Evolutionary conservation across 2,797 vertebrate genomes (phyloP).

Genomic region (Peromyscus melanophrys): DNA sequence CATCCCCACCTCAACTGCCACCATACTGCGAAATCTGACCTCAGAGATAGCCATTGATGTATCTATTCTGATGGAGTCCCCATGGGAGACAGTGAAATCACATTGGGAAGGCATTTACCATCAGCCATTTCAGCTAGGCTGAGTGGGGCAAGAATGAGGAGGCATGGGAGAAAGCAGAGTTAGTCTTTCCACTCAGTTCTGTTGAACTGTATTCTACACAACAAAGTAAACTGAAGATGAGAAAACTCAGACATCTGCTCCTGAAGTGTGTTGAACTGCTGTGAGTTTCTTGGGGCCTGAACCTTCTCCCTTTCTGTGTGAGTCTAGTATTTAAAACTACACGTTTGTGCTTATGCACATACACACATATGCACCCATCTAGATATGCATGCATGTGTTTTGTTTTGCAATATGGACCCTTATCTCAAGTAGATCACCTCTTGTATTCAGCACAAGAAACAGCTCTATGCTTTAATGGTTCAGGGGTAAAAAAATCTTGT

Average conservation of each 20-base stretch:
- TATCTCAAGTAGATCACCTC: slow-evolving; percentile 29
- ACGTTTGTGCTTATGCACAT: too few species aligned
- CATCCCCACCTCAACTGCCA: background rate
- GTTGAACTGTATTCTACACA: too few species aligned
- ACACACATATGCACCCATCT: background rate
- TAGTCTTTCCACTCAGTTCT: background rate
- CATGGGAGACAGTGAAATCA: background rate
- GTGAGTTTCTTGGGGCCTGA: background rate
- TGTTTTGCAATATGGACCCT: background rate
- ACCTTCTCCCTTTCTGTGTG: background rate
- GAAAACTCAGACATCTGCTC: background rate
- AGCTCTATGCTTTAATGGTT: background rate
- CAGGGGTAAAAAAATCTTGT: background rate
- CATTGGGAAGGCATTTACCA: background rate
- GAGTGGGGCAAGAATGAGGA: background rate
- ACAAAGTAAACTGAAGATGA: background rate
- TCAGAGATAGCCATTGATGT: background rate
- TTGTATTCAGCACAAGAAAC: background rate
- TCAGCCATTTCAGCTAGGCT: background rate
- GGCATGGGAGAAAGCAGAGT: background rate
- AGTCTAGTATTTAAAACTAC: background rate
- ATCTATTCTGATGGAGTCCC: background rate
- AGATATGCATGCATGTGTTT: background rate
- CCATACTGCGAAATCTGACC: background rate
- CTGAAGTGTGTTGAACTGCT: background rate